These are phyloP conservation scores for Pseudomyrmex cubaensis DNA, from an alignment of 1,140 invertebrate species.

Conservation along the genomic window DNA sequence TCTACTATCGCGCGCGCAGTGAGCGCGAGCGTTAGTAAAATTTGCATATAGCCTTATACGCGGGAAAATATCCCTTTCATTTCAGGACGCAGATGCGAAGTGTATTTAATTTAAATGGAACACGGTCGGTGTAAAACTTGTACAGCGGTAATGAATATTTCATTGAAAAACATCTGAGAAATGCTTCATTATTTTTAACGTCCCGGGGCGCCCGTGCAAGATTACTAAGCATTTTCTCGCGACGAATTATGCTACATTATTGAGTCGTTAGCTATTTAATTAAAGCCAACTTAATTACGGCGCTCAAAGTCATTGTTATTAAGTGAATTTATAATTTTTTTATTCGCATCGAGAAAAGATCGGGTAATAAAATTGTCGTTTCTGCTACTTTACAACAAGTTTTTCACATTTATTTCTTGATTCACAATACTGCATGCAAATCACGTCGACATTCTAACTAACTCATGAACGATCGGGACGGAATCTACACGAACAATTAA, in stretches of 20 bases:
- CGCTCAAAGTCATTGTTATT: neutral
- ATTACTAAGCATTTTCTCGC: neutral
- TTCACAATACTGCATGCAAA: slow-evolving; percentile 5
- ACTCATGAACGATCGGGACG: no score
- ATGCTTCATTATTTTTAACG: slow-evolving; percentile 15
- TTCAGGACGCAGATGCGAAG: neutral
- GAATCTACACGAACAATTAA: neutral
- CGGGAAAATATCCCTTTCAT: neutral
- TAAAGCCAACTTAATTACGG: neutral
- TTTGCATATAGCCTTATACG: neutral
- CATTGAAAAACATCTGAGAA: neutral
- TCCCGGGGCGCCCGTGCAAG: no score
- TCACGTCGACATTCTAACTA: neutral
- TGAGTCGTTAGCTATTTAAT: neutral
- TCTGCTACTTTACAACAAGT: no score
- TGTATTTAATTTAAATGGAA: neutral
- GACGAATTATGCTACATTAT: neutral
- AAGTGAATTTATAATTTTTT: no score
- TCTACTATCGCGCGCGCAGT: neutral
- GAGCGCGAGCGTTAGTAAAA: neutral
- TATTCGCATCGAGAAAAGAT: no score
- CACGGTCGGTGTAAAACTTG: neutral
- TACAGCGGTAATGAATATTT: neutral
- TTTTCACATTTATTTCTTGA: no score
- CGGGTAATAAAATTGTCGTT: no score